Conservation (phyloP, 2,888 invertebrate genomes). For the Chesias legatella region DNA sequence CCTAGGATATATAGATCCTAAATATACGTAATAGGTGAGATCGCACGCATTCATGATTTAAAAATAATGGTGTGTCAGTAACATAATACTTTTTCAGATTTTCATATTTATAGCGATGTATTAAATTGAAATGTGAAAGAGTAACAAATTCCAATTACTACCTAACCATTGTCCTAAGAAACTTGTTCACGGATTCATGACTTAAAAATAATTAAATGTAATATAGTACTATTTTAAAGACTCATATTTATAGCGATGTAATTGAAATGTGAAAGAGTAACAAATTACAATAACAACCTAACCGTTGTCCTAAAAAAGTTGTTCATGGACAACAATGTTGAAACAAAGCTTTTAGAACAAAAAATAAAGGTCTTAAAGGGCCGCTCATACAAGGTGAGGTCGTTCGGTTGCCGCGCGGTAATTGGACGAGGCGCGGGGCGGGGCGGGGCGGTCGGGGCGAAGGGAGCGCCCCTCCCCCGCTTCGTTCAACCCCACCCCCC, state of each 20-base stretch:
- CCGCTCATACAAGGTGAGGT: slow-evolving; percentile 75
- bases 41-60: no score
- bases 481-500: slow-evolving; percentile 64
- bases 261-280: not conserved
- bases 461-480: slow-evolving; percentile 63
- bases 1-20: no score
- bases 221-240: no score
- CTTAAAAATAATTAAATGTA: no score
- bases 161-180: slow-evolving; percentile 14
- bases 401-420: slow-evolving; percentile 55
- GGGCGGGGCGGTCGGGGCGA: slow-evolving; percentile 69
- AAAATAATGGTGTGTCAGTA: no score
- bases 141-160: slow-evolving; percentile 1
- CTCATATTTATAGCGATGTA: no score
- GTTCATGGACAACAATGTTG: slow-evolving; percentile 26
- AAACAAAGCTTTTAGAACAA: slow-evolving; percentile 47
- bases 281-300: not conserved
- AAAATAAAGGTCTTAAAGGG: slow-evolving; percentile 63
- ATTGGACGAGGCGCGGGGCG: slow-evolving; percentile 67
- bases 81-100: no score
- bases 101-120: no score
- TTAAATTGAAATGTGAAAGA: no score
- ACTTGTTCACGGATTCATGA: slow-evolving; percentile 6
- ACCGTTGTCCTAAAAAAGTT: slow-evolving; percentile 15
- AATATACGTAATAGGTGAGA: no score